A percentile compares a stretch with the other conserved stretches of the same genome.
phyloP scores from a whole-genome alignment of 2,888 invertebrate genomes.

The Acleris cristana region DNA sequence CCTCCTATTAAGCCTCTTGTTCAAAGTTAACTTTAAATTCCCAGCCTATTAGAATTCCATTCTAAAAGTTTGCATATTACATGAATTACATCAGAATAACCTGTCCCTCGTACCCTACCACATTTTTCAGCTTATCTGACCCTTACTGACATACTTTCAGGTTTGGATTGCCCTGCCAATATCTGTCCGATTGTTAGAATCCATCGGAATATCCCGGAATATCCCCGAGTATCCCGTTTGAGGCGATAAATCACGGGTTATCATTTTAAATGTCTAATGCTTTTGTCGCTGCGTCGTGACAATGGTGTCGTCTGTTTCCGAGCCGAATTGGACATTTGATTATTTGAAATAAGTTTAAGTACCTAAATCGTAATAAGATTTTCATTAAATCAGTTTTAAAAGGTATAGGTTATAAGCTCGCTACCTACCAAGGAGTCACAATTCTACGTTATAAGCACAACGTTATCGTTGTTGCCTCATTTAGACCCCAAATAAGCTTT shows the following conservation, averaged over 20 bases:
- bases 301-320: not conserved
- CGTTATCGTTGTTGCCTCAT: no score
- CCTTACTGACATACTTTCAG: slow-evolving; percentile 19
- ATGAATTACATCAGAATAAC: not conserved
- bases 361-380: no score
- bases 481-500: no score
- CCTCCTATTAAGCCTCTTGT: no score
- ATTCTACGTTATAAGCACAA: no score
- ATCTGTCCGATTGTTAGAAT: slow-evolving; percentile 13
- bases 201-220: slow-evolving; percentile 2
- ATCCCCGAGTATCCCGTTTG: not conserved
- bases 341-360: no score
- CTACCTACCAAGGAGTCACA: no score
- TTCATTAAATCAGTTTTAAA: no score
- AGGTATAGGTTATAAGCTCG: no score
- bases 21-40: no score
- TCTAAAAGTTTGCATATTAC: no score
- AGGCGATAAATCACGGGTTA: slow-evolving; percentile 19
- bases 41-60: no score
- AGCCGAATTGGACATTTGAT: not conserved
- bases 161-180: slow-evolving; percentile 1
- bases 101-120: slow-evolving; percentile 5
- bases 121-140: slow-evolving; percentile 13
- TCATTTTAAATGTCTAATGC: slow-evolving; percentile 13
- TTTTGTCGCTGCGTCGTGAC: not conserved